Conservation (phyloP, 2,888 invertebrate species). For the Falcaria lacertinaria region DNA sequence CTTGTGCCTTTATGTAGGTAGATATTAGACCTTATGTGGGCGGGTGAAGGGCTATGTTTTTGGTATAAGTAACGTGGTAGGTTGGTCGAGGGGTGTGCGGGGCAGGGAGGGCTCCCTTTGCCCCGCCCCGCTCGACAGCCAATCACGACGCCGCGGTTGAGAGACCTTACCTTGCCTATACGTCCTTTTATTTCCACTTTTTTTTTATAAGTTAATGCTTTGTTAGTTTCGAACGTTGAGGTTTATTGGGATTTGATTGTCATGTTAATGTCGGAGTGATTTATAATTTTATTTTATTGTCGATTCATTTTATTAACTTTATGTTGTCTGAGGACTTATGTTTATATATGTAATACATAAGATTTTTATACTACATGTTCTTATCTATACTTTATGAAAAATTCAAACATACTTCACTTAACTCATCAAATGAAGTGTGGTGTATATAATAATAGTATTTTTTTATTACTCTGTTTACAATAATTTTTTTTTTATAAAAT, state of each 20-base stretch:
- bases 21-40: conserved; percentile 39
- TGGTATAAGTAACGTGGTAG: conserved; percentile 53
- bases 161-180: conserved; percentile 72
- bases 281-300: conserved; percentile 12
- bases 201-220: conserved; percentile 14
- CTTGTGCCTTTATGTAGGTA: conserved; percentile 24
- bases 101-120: conserved; percentile 61
- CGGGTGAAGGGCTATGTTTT: conserved; percentile 38
- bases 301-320: neutral
- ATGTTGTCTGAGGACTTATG: neutral
- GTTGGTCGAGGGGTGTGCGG: conserved; percentile 63
- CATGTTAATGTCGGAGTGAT: conserved; percentile 10
- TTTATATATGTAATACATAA: neutral
- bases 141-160: conserved; percentile 56
- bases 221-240: conserved; percentile 19
- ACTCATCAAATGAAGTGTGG: too few relatives aligned
- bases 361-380: too few relatives aligned
- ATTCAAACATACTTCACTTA: too few relatives aligned
- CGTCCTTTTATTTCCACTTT: conserved; percentile 54
- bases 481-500: too few relatives aligned
- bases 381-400: too few relatives aligned
- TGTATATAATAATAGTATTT: too few relatives aligned
- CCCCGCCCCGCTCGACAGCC: conserved; percentile 63
- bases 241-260: conserved; percentile 17
- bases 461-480: too few relatives aligned